These are phyloP conservation scores for Eudyptes chrysolophus DNA, from an alignment of 2,113 vertebrate genomes.

Conservation along the genomic window DNA sequence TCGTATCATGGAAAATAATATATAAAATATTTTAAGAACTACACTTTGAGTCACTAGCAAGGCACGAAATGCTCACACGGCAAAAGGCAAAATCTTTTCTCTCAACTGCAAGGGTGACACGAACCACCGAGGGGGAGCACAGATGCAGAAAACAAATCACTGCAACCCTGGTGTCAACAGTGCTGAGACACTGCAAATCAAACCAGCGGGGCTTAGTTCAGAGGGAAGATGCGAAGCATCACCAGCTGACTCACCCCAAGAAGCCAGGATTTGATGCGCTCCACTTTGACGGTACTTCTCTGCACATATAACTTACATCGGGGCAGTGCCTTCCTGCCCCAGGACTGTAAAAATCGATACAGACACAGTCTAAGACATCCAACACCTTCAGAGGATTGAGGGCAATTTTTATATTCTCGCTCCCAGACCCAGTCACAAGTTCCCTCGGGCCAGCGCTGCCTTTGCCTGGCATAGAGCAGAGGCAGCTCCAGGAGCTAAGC, in stretches of 20 bases:
- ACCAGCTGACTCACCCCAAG: accelerated
- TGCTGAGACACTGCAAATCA: background rate
- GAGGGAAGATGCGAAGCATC: background rate
- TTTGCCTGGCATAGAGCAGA: accelerated
- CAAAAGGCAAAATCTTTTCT: background rate
- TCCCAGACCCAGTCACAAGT: background rate
- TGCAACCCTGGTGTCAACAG: background rate
- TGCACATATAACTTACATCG: background rate
- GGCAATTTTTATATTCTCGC: background rate
- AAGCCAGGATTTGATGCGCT: accelerated
- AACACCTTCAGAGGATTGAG: background rate
- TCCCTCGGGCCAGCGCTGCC: background rate
- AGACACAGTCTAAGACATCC: background rate
- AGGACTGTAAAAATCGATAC: background rate
- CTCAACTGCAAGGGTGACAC: background rate
- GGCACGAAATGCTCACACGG: accelerated
- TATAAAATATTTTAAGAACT: background rate
- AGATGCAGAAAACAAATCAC: background rate
- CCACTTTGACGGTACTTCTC: accelerated
- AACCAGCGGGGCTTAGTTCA: accelerated
- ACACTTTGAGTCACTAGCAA: background rate
- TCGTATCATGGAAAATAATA: background rate
- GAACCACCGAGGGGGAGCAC: background rate
- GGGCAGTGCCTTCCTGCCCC: background rate
- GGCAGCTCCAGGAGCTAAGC: background rate